Percentiles rank a stretch among this genome's conserved stretches.
Conservation (phyloP, 2,888 invertebrate genomes). For the Cheiracanthium punctorium region DNA sequence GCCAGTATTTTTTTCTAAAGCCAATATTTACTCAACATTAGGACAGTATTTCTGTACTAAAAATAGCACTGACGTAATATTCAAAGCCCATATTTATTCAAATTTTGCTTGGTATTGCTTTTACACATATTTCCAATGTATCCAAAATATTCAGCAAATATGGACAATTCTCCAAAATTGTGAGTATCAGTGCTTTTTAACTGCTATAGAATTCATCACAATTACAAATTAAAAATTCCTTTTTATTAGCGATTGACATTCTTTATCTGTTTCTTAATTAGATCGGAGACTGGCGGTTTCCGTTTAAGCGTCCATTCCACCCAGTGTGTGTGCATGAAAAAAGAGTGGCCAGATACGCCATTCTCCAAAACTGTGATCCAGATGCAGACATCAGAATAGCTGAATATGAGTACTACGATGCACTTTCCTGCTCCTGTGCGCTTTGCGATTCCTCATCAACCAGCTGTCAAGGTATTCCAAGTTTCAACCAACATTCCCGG, state of each 20-base stretch:
- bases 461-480: conserved; percentile 80
- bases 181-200: too few species aligned
- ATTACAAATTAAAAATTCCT: too few species aligned
- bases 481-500: neutral
- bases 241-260: neutral
- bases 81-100: too few species aligned
- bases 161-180: too few species aligned
- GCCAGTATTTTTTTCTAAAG: too few species aligned
- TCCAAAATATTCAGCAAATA: too few species aligned
- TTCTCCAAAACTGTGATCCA: conserved; percentile 84
- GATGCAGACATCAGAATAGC: conserved; percentile 80
- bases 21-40: too few species aligned
- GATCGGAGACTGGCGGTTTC: conserved; percentile 92
- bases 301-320: conserved; percentile 89
- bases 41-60: too few species aligned
- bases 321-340: conserved; percentile 89
- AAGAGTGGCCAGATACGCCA: conserved; percentile 81
- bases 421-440: conserved; percentile 85
- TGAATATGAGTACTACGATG: conserved; percentile 86
- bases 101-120: too few species aligned
- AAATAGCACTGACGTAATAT: too few species aligned
- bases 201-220: too few species aligned
- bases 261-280: conserved; percentile 75
- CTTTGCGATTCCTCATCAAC: conserved; percentile 83
- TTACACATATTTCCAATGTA: too few species aligned